Conservation (phyloP, 2,888 invertebrate species). For the Nematopogon swammerdamellus region DNA sequence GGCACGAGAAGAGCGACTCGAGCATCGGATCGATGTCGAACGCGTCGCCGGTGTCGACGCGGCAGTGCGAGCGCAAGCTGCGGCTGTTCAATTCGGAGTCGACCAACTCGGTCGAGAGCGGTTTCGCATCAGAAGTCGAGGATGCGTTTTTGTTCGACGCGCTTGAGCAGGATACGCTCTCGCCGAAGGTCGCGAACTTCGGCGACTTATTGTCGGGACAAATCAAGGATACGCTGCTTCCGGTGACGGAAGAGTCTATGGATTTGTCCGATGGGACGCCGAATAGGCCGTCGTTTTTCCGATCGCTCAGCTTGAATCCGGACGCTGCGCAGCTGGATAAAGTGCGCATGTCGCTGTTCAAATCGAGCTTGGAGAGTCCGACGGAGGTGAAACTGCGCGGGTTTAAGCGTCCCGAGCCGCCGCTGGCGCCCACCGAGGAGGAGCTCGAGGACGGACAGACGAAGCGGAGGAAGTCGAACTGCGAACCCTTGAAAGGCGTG, state of each 20-base stretch:
- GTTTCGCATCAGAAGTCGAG: conserved; percentile 44
- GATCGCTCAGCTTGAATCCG: neutral
- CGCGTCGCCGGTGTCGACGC: conserved; percentile 21
- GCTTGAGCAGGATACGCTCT: conserved; percentile 16
- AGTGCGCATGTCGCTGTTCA: conserved; percentile 23
- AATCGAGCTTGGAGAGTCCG: conserved; percentile 28
- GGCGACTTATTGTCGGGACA: conserved; percentile 32
- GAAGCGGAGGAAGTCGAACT: conserved; percentile 31
- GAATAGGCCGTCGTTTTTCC: neutral
- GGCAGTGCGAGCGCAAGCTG: conserved; percentile 11
- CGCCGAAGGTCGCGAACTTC: conserved; percentile 39
- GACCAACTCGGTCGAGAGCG: conserved; percentile 39
- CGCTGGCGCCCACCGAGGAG: conserved; percentile 45
- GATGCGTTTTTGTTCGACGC: conserved; percentile 38
- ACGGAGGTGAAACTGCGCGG: conserved; percentile 17
- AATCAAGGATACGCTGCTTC: conserved; percentile 27
- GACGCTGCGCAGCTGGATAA: neutral
- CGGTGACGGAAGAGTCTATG: conserved; percentile 15
- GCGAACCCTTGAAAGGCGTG: conserved; percentile 14
- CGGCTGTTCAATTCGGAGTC: conserved; percentile 33
- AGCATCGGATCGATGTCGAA: conserved; percentile 31
- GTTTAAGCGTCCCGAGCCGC: conserved; percentile 69
- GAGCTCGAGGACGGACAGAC: conserved; percentile 26
- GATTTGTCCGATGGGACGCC: conserved; percentile 12
- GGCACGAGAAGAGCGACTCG: conserved; percentile 31